Evolutionary conservation across 2,113 vertebrate species (phyloP).

Genomic region (Isichthys henryi): DNA sequence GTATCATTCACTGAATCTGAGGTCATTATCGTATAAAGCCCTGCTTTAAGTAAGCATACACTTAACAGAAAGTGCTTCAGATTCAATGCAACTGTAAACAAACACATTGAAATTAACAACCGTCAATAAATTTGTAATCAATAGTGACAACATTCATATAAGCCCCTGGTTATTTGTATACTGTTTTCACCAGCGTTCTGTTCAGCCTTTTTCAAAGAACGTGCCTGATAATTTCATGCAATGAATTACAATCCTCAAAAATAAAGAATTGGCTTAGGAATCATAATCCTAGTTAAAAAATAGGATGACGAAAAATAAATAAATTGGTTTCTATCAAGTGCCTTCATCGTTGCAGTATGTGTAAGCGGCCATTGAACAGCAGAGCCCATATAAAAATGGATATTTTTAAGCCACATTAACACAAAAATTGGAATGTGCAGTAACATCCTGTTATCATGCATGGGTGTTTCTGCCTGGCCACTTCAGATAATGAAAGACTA

Average conservation of each 20-base stretch:
- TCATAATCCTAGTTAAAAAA: neutral
- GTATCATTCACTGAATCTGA: neutral
- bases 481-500: constrained; percentile 15
- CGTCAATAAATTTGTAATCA: neutral
- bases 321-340: neutral
- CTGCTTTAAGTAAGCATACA: neutral
- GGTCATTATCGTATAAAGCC: neutral
- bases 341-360: neutral
- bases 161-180: neutral
- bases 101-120: neutral
- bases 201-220: neutral
- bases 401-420: constrained; percentile 11
- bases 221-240: neutral
- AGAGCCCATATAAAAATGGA: neutral
- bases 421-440: neutral
- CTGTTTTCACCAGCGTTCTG: neutral
- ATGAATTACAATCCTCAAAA: neutral
- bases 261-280: neutral
- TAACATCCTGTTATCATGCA: neutral
- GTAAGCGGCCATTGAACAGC: neutral
- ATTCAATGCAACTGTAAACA: neutral
- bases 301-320: neutral
- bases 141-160: neutral
- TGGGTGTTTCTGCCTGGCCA: constrained; percentile 13
- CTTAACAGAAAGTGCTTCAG: neutral